These are phyloP conservation scores for Drosophila mauritiana DNA, from an alignment of 1,140 invertebrate species.

Conservation along the genomic window DNA sequence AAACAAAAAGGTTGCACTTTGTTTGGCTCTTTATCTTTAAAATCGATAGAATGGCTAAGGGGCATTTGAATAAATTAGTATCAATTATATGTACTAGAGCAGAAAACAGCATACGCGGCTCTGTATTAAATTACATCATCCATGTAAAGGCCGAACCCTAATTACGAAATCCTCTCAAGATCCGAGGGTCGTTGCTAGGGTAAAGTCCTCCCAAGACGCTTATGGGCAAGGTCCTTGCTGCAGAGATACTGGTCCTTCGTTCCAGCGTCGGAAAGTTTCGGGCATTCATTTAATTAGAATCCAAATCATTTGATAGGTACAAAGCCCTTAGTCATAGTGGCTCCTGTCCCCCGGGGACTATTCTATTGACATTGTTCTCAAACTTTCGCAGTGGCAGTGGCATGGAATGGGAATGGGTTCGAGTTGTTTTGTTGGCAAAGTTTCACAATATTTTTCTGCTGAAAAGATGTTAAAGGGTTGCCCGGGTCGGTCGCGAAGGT, in stretches of 20 bases:
- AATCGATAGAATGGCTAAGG: not conserved
- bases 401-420: not conserved
- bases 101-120: not conserved
- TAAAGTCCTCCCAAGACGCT: conserved; percentile 4
- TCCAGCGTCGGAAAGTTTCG: conserved; percentile 24
- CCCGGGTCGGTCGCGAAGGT: not conserved
- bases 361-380: conserved; percentile 52
- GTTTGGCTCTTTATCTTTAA: not conserved
- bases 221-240: conserved; percentile 4
- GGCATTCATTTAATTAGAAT: conserved; percentile 55
- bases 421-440: conserved; percentile 56
- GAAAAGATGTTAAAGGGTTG: conserved; percentile 57
- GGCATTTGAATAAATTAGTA: conserved; percentile 2
- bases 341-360: conserved; percentile 44
- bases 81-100: conserved; percentile 1
- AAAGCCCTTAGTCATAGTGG: conserved; percentile 50
- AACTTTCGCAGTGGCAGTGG: conserved; percentile 12
- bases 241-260: conserved; percentile 7
- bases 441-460: conserved; percentile 58
- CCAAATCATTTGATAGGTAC: conserved; percentile 56
- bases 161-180: conserved; percentile 34
- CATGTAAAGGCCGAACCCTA: conserved; percentile 35
- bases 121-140: conserved; percentile 38
- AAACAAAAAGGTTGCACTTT: not conserved
- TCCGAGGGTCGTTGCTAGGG: conserved; percentile 14